Percentiles rank a stretch among this genome's conserved stretches.
Conservation (phyloP, 2,888 invertebrate genomes). For the Osmoderma eremita region DNA sequence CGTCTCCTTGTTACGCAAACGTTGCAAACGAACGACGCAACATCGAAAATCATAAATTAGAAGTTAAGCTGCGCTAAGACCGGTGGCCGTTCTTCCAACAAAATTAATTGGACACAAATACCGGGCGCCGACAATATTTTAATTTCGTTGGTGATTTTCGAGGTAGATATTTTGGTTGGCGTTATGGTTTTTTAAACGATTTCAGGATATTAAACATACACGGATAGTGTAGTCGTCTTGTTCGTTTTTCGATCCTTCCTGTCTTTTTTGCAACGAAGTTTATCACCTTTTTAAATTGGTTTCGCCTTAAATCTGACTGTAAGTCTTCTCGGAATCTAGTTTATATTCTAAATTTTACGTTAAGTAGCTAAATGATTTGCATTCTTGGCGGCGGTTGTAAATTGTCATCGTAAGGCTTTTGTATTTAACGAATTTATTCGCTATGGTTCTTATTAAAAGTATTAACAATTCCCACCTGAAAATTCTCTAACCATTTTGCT, state of each 20-base stretch:
- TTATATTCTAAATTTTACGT: slow-evolving; percentile 8
- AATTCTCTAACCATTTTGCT: no score
- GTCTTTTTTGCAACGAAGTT: slow-evolving; percentile 1
- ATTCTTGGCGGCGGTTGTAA: background rate
- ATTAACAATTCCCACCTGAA: no score
- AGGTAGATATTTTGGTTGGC: slow-evolving; percentile 1
- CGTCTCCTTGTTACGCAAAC: slow-evolving; percentile 35
- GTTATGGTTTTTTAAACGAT: slow-evolving; percentile 10
- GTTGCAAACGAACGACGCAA: slow-evolving; percentile 17
- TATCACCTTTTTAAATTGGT: background rate
- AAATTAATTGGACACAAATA: slow-evolving; percentile 44
- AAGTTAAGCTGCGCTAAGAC: slow-evolving; percentile 35
- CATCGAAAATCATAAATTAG: slow-evolving; percentile 44
- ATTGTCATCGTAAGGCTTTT: background rate
- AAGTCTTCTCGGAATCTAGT: slow-evolving; percentile 9
- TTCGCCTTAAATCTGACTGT: background rate
- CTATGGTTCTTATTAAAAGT: no score
- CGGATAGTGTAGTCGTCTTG: background rate
- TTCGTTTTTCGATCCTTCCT: background rate
- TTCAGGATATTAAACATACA: background rate
- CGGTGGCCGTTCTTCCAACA: slow-evolving; percentile 38
- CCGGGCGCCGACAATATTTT: slow-evolving; percentile 38
- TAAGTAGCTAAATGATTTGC: slow-evolving; percentile 8
- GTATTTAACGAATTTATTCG: no score
- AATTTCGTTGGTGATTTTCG: slow-evolving; percentile 27